phyloP scores from a whole-genome alignment of 2,888 invertebrate species.

The Spodoptera picta region DNA sequence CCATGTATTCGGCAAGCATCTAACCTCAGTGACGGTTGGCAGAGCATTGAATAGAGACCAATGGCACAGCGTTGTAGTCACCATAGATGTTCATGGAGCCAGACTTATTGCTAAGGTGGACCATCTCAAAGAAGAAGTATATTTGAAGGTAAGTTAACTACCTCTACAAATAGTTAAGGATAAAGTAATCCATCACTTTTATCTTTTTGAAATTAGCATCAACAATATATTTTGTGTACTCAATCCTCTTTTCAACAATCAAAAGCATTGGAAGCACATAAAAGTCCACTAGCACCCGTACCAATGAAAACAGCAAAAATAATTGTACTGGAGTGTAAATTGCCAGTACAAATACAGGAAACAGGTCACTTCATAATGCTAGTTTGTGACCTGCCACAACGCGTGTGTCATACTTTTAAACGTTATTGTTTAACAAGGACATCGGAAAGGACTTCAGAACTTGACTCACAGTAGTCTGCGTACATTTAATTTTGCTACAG shows the following conservation, averaged over 20 bases:
- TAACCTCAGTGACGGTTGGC: conserved; percentile 94
- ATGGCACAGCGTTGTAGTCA: conserved; percentile 96
- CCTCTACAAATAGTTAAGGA: neutral
- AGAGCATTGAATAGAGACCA: conserved; percentile 96
- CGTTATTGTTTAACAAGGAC: conserved; percentile 29
- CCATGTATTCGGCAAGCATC: conserved; percentile 96
- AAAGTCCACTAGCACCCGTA: neutral
- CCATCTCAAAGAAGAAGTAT: conserved; percentile 93
- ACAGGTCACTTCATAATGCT: conserved; percentile 32
- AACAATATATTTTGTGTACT: too few relatives aligned
- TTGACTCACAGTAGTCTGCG: conserved; percentile 16
- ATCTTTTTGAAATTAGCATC: neutral
- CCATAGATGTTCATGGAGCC: conserved; percentile 95
- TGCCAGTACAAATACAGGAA: conserved; percentile 44
- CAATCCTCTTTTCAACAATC: too few relatives aligned
- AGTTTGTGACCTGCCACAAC: conserved; percentile 30
- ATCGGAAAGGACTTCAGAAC: neutral
- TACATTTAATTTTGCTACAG: conserved; percentile 2
- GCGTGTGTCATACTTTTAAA: conserved; percentile 24
- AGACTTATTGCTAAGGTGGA: conserved; percentile 96
- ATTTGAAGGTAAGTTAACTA: conserved; percentile 89
- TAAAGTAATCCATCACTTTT: neutral
- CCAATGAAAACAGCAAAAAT: conserved; percentile 20
- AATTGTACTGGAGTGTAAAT: conserved; percentile 30
- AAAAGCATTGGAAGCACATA: too few relatives aligned